phyloP scores from a whole-genome alignment of 2,797 vertebrate genomes.

The Danio kyathit region DNA sequence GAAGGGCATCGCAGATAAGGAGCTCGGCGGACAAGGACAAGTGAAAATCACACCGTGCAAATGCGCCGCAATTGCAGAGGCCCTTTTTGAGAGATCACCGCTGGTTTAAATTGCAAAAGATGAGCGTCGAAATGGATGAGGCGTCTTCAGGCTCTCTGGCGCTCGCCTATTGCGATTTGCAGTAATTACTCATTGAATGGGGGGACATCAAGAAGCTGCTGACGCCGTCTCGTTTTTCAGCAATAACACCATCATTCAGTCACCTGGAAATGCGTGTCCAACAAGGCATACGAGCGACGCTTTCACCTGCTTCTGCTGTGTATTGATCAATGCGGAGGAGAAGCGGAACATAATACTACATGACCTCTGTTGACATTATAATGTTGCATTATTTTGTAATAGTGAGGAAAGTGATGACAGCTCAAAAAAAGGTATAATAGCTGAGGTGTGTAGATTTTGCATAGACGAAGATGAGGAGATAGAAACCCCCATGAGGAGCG shows the following conservation, averaged over 20 bases:
- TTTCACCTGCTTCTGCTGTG: conserved; percentile 44
- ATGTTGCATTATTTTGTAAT: conserved; percentile 55
- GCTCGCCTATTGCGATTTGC: conserved; percentile 57
- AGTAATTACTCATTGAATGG: conserved; percentile 63
- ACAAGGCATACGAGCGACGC: conserved; percentile 24
- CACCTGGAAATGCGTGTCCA: conserved; percentile 52
- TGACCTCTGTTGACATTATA: conserved; percentile 59
- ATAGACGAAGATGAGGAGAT: conserved; percentile 56
- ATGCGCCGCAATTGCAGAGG: conserved; percentile 40
- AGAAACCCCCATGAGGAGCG: conserved; percentile 39
- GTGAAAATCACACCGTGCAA: conserved; percentile 60
- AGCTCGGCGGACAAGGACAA: conserved; percentile 59
- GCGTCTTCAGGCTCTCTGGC: conserved; percentile 51
- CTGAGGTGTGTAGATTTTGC: conserved; percentile 60
- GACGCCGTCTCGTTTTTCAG: conserved; percentile 52
- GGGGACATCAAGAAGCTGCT: conserved; percentile 55
- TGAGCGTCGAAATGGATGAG: conserved; percentile 59
- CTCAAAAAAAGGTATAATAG: conserved; percentile 58
- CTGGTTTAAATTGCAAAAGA: conserved; percentile 62
- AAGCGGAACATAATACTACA: conserved; percentile 56
- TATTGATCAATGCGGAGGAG: conserved; percentile 57
- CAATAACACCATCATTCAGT: conserved; percentile 55
- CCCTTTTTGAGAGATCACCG: conserved; percentile 58
- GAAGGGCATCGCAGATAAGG: conserved; percentile 60
- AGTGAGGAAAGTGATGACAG: conserved; percentile 62